A percentile compares a stretch with the other conserved stretches of the same genome.
Conservation (phyloP, 1,140 invertebrate species). For the Zaprionus nigranus region DNA sequence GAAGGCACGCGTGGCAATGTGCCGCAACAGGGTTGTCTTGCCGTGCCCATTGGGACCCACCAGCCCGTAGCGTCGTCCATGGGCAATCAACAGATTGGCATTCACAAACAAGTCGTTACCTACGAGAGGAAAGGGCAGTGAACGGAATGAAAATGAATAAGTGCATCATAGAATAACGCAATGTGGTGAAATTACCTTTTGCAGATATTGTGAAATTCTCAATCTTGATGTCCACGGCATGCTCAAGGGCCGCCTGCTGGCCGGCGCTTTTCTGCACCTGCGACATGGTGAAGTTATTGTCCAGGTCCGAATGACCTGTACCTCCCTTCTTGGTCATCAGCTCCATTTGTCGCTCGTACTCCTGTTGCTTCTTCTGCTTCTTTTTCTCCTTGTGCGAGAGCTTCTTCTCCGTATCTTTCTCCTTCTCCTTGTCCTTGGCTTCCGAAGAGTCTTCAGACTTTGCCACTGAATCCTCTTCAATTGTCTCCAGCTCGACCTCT, state of each 20-base stretch:
- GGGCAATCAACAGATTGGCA: conserved; percentile 96
- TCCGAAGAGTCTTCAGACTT: conserved; percentile 52
- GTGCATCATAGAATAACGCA: not conserved
- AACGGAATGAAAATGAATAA: not conserved
- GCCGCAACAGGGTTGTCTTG: conserved; percentile 98
- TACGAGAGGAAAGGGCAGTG: conserved; percentile 5
- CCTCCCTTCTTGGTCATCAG: conserved; percentile 94
- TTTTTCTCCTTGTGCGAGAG: conserved; percentile 97
- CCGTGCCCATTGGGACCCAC: conserved; percentile 99
- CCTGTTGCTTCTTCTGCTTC: conserved; percentile 96
- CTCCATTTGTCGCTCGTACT: conserved; percentile 96
- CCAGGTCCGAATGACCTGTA: conserved; percentile 93
- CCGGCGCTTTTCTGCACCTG: conserved; percentile 95
- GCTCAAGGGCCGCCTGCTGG: conserved; percentile 93
- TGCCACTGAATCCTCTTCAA: conserved; percentile 3
- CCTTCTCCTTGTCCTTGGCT: conserved; percentile 70
- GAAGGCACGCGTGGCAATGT: conserved; percentile 95
- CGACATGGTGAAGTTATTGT: conserved; percentile 98
- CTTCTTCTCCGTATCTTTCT: conserved; percentile 88
- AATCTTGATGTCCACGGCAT: conserved; percentile 98
- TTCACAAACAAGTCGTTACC: conserved; percentile 99
- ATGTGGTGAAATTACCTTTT: conserved; percentile 86
- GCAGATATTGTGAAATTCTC: conserved; percentile 99
- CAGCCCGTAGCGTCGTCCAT: conserved; percentile 97
- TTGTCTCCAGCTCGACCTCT: conserved; percentile 31